Evolutionary conservation across 1,140 invertebrate species (phyloP).

Genomic region (Adoxophyes honmai): DNA sequence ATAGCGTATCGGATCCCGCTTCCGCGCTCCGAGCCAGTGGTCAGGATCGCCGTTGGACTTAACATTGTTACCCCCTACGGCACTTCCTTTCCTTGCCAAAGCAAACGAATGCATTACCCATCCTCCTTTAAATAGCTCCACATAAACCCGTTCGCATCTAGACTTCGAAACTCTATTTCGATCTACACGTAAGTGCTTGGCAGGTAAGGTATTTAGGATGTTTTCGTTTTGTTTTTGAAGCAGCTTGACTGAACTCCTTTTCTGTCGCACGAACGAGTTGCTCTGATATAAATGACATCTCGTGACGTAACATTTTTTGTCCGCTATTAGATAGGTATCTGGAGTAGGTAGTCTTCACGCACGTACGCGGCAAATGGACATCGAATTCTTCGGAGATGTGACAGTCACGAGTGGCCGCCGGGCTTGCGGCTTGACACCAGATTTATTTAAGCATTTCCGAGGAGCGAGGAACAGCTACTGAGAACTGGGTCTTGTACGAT

Average conservation of each 20-base stretch:
- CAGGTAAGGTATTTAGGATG: too few relatives aligned
- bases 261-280: too few relatives aligned
- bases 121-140: background rate
- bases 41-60: conserved; percentile 35
- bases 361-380: conserved; percentile 55
- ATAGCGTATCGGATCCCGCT: conserved; percentile 37
- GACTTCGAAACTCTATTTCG: too few relatives aligned
- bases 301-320: conserved; percentile 11
- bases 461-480: too few relatives aligned
- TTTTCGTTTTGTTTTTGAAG: too few relatives aligned
- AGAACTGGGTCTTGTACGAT: too few relatives aligned
- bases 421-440: background rate
- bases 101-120: background rate
- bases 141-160: too few relatives aligned
- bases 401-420: conserved; percentile 39
- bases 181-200: too few relatives aligned
- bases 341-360: conserved; percentile 41
- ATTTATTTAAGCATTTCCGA: background rate
- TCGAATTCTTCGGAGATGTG: conserved; percentile 53
- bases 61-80: conserved; percentile 23
- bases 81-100: conserved; percentile 16
- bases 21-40: conserved; percentile 40
- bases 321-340: conserved; percentile 8
- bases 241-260: too few relatives aligned
- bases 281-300: background rate